Base-by-base conservation (phyloP, 2,888 invertebrate species). In the Nemurella pictetii region DNA sequence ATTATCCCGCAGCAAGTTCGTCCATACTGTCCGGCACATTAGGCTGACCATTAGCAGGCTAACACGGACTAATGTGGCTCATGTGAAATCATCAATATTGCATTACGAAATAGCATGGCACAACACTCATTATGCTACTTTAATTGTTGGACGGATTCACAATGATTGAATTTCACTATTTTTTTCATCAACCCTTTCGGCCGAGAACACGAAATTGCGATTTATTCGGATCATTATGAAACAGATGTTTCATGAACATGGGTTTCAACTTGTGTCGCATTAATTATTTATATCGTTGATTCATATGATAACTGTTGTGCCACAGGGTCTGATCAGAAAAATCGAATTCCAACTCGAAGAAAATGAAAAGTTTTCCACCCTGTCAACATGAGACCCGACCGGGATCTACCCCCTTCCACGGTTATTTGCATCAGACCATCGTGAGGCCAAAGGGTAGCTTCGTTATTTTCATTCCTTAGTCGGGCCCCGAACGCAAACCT, bases 11-110 rank as follows among this genome's bases (percentile, higher is more conserved):
- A 55, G 77, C 84, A 78, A 55, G 55, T 55, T 55, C 55, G 55
- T 55, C 55, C 20, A 78, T 29, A n/a, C 30, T 78, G 30, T 55
- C 28, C 27, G 27, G n/a, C 80, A 55, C 82, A 82, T 82, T 82
- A 82, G 55, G 82, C 82, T 55, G 55, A 77, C 85, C 85, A 84
- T 84, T 84, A 84, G 81, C 73, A 26, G 74, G 27, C 72, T 75
- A 75, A 82, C 82, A 29, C 25, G 26, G 82, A 84, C 80, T 86
- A 85, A 83, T 83, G 81, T 75, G 36, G 77, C 83, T 30, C 85
- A 83, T 85, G 80, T 80, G 83, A 85, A 82, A 73, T 85, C 86
- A 85, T 86, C 85, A 86, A 84, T 86, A 85, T 82, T 86, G 84
- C 86, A 86, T 86, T 86, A 86, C 28, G 55, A 55, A 55, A 28